Evolutionary conservation across 2,888 invertebrate species (phyloP), one percentile per base, ranked within the genome.

Genomic region (Dromius quadrimaculatus): DNA sequence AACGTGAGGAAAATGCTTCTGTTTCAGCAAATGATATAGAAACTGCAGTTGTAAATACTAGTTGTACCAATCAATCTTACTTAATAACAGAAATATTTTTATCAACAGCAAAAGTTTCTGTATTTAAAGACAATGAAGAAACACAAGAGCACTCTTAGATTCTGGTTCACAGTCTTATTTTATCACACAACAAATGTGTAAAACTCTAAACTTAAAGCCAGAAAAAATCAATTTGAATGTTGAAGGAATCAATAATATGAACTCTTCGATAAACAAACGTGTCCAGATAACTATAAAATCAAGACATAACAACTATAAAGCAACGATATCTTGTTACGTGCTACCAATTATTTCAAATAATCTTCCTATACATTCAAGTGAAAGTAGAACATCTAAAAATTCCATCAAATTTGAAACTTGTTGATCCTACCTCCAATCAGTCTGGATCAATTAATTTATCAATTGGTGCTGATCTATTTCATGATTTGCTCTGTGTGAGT

Each of bases 381-480:
- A 5, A 34, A 32, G 4, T 36, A 1, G 15, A 57, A 41, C 8
- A 23, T n/a, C 13, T 63, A 6, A 22, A 63, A 4, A 63, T 63
- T 63, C 45, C 63, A 43, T 9, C 23, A 5, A 63, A 63, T 15
- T 22, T 63, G 13, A 43, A 41, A 45, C 17, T 63, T 13, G 43
- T 28, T 22, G 45, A 63, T 15, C 63, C 63, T n/a, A 43, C 13
- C 11, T 63, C 9, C 17, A 43, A 43, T 63, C 63, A 63, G 17
- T 43, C 63, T 1, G 63, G 63, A 11, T 15, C 45, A 41, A 45
- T 63, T 13, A 45, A 63, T 8, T 23, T 63, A 23, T 63, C 45
- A 23, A 63, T 63, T 28, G 63, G 63, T 5, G 63, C 32, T n/a
- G 32, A 2, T 41, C 17, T 43, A 9, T 63, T 63, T 28, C 45